These are phyloP conservation scores for Acrocera orbiculus DNA, from an alignment of 2,888 invertebrate species.

Conservation along the genomic window DNA sequence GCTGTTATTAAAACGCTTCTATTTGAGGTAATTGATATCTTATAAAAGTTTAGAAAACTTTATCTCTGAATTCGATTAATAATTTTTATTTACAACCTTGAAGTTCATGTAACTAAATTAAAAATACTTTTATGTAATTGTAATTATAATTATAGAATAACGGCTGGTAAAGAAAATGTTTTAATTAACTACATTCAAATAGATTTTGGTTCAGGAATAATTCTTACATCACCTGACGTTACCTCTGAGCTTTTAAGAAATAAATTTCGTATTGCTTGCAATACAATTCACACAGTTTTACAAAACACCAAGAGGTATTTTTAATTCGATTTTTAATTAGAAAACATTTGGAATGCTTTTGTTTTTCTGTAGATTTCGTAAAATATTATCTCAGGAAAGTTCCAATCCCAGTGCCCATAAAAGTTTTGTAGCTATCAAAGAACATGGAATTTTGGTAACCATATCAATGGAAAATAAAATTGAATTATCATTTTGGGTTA, in stretches of 20 bases:
- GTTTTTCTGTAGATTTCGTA: conserved; percentile 11
- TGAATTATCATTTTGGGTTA: conserved; percentile 55
- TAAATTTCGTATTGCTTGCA: conserved; percentile 53
- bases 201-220: conserved; percentile 50
- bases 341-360: conserved; percentile 1
- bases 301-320: conserved; percentile 45
- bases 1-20: no score
- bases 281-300: conserved; percentile 53
- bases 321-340: neutral
- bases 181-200: conserved; percentile 60
- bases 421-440: conserved; percentile 61
- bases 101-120: no score
- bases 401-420: conserved; percentile 22
- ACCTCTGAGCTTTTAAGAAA: conserved; percentile 39
- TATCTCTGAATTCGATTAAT: no score
- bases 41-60: no score
- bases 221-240: conserved; percentile 41
- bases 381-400: conserved; percentile 29
- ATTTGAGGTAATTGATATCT: no score
- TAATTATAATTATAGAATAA: conserved; percentile 33
- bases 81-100: no score
- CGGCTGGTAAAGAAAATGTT: conserved; percentile 52
- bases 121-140: neutral
- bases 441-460: conserved; percentile 62
- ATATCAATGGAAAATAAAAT: conserved; percentile 24